phyloP scores from a whole-genome alignment of 2,888 invertebrate genomes.

The Drosophila meridiana region DNA sequence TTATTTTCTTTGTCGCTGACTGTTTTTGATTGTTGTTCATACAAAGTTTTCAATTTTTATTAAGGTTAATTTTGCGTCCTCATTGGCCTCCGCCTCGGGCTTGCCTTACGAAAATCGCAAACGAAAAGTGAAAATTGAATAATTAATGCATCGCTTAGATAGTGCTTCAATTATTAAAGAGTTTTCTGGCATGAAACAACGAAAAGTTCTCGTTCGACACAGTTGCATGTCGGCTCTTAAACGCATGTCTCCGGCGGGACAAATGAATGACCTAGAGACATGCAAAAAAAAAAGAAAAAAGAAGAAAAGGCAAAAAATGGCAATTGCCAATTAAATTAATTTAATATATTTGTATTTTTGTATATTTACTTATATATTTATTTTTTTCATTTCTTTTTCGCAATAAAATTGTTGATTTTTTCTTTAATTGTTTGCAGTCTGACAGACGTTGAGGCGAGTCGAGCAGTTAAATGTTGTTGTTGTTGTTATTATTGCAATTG shows the following conservation, averaged over 20 bases:
- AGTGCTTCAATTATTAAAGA: constrained; percentile 18
- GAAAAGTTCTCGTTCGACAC: constrained; percentile 1
- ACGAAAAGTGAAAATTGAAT: constrained; percentile 6
- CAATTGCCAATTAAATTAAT: constrained; percentile 60
- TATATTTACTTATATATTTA: neutral
- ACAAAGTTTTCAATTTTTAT: neutral
- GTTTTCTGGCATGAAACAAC: neutral
- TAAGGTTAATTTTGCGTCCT: neutral
- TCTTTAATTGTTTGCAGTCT: constrained; percentile 58
- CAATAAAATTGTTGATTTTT: constrained; percentile 59
- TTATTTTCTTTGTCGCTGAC: neutral
- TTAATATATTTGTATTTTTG: constrained; percentile 29
- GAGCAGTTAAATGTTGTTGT: constrained; percentile 35
- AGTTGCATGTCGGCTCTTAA: constrained; percentile 13
- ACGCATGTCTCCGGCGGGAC: constrained; percentile 15
- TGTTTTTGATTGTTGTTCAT: constrained; percentile 14
- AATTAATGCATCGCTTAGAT: neutral
- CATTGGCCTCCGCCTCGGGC: neutral
- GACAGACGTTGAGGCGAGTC: constrained; percentile 26
- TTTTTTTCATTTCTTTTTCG: constrained; percentile 9
- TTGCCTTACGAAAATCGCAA: neutral
- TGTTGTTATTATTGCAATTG: constrained; percentile 12
- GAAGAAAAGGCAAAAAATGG: constrained; percentile 20
- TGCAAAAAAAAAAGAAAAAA: constrained; percentile 27
- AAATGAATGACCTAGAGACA: constrained; percentile 43